Evolutionary conservation across 2,797 vertebrate genomes (phyloP).

Genomic region (Xerus rutilus): DNA sequence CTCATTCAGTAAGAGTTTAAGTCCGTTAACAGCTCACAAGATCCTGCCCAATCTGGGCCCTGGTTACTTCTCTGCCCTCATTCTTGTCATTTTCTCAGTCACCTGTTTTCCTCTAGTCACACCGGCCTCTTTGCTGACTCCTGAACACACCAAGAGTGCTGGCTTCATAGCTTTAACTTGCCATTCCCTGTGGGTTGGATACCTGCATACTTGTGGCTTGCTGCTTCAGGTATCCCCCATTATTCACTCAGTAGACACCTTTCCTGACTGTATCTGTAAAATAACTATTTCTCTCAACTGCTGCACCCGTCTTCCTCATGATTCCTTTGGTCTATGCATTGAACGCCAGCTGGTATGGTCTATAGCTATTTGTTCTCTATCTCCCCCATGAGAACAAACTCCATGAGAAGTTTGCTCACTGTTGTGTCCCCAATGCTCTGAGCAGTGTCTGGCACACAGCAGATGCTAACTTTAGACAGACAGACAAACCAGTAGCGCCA

Average conservation of each 20-base stretch:
- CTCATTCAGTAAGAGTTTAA: neutral
- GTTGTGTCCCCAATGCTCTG: neutral
- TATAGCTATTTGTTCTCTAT: neutral
- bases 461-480: neutral
- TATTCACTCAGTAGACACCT: neutral
- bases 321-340: neutral
- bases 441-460: neutral
- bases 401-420: neutral
- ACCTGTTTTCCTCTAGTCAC: neutral
- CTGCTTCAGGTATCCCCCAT: neutral
- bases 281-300: neutral
- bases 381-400: neutral
- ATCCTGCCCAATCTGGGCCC: neutral
- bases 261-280: neutral
- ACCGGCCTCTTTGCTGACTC: neutral
- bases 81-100: constrained; percentile 32
- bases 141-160: neutral
- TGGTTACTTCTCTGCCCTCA: neutral
- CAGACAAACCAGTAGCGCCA: neutral
- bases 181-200: neutral
- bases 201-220: neutral
- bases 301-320: neutral
- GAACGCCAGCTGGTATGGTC: neutral
- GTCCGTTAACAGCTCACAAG: neutral
- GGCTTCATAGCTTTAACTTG: neutral